Conservation (phyloP, 2,797 vertebrate species). For the Ctenopoma kingsleyae region DNA sequence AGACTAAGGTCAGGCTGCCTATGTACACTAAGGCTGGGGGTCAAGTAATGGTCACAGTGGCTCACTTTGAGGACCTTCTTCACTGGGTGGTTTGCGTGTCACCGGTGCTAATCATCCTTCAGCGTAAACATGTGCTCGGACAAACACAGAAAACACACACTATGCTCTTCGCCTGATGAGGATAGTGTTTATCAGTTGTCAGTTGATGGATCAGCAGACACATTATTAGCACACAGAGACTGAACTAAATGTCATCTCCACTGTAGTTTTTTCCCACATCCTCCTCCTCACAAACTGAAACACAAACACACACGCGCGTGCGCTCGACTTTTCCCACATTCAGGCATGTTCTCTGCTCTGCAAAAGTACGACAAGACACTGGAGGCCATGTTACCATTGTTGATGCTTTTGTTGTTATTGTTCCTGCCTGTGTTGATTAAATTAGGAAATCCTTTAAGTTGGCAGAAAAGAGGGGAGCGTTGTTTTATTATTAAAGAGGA, state of each 20-base stretch:
- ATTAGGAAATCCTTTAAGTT: conserved; percentile 85
- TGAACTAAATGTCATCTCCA: conserved; percentile 42
- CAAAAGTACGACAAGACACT: conserved; percentile 75
- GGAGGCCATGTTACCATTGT: conserved; percentile 81
- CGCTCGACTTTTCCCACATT: conserved; percentile 43
- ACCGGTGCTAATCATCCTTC: conserved; percentile 11
- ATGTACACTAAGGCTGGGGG: conserved; percentile 58
- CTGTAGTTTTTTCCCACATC: conserved; percentile 20
- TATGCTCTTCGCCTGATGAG: not conserved
- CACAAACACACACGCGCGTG: conserved; percentile 1
- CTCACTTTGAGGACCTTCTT: conserved; percentile 46
- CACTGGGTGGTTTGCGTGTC: conserved; percentile 10
- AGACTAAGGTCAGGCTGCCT: conserved; percentile 73
- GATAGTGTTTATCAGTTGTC: conserved; percentile 32
- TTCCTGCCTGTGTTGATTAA: conserved; percentile 81
- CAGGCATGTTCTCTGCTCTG: conserved; percentile 62
- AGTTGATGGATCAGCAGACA: conserved; percentile 51
- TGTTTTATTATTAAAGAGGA: conserved; percentile 86
- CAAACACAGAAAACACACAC: conserved; percentile 30
- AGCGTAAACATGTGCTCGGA: conserved; percentile 27
- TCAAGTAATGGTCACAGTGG: conserved; percentile 64
- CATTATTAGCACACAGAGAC: conserved; percentile 34
- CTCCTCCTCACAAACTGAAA: conserved; percentile 21
- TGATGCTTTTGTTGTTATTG: conserved; percentile 84
- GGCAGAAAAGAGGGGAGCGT: conserved; percentile 79